phyloP scores from a whole-genome alignment of 2,888 invertebrate genomes.

The Drosophila acutilabella region DNA sequence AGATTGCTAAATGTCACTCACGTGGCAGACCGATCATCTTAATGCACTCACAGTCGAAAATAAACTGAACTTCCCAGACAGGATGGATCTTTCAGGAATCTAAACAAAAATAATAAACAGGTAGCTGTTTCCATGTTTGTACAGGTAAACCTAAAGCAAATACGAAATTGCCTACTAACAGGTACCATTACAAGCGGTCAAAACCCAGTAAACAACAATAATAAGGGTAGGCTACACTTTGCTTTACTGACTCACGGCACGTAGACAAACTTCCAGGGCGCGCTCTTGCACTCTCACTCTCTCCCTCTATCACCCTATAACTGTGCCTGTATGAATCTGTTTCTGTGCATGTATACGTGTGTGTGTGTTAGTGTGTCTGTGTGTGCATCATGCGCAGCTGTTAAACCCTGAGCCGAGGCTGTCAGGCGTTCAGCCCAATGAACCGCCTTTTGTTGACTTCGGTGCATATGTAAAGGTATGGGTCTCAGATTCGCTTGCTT shows the following conservation, averaged over 20 bases:
- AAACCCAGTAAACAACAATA: constrained; percentile 26
- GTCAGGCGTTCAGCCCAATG: constrained; percentile 65
- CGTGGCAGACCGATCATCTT: constrained; percentile 70
- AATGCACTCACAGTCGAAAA: constrained; percentile 24
- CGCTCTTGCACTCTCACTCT: constrained; percentile 31
- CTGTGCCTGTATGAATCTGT: constrained; percentile 17
- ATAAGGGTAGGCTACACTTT: constrained; percentile 60
- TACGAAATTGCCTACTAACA: constrained; percentile 50
- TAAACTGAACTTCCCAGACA: constrained; percentile 41
- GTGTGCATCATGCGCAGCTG: constrained; percentile 65
- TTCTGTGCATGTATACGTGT: neutral
- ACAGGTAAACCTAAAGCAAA: constrained; percentile 43
- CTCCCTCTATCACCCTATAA: constrained; percentile 38
- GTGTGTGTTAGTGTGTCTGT: constrained; percentile 21
- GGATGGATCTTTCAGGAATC: constrained; percentile 7
- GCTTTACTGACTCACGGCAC: constrained; percentile 75
- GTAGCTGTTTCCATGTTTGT: constrained; percentile 19
- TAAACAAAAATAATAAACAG: constrained; percentile 20
- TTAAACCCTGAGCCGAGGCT: constrained; percentile 66
- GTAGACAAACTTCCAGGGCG: constrained; percentile 53
- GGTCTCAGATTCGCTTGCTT: constrained; percentile 45
- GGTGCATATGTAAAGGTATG: constrained; percentile 36
- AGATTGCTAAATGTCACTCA: constrained; percentile 44
- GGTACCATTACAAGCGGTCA: constrained; percentile 39
- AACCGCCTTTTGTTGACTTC: constrained; percentile 61